phyloP scores from a whole-genome alignment of 2,113 vertebrate genomes.

The Dasyurus viverrinus region DNA sequence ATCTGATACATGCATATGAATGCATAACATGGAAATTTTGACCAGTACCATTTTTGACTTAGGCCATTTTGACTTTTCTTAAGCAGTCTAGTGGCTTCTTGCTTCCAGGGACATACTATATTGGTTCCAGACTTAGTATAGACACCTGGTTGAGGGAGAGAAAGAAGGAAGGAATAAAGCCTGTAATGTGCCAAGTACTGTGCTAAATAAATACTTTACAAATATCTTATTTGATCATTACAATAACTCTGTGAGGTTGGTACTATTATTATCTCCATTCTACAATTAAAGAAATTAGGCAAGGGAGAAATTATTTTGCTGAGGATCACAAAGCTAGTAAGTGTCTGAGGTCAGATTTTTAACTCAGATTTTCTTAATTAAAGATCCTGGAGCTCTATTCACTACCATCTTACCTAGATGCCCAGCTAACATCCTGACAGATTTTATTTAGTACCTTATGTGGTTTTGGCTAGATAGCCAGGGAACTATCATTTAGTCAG shows the following conservation, averaged over 20 bases:
- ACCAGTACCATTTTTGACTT: not conserved
- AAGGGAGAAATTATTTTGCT: not conserved
- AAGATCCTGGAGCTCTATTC: not conserved
- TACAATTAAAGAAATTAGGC: not conserved
- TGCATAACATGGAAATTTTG: not conserved
- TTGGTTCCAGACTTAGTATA: too few species aligned
- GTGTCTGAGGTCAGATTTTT: not conserved
- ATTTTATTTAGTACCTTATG: not conserved
- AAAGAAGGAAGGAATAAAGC: not conserved
- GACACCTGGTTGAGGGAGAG: not conserved
- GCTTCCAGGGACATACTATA: not conserved
- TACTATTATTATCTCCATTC: not conserved
- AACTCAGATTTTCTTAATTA: not conserved
- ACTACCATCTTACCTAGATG: not conserved
- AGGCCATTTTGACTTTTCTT: not conserved
- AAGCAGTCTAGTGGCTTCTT: not conserved
- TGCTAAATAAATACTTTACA: not conserved
- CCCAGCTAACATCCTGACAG: not conserved
- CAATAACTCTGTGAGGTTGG: not conserved
- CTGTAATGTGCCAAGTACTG: not conserved
- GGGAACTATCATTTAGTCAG: not conserved
- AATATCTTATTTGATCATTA: not conserved
- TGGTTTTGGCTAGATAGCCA: not conserved
- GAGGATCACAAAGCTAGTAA: not conserved
- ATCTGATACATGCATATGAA: not conserved